Base-by-base conservation (phyloP, 2,797 vertebrate species). In the Cynopterus sphinx region DNA sequence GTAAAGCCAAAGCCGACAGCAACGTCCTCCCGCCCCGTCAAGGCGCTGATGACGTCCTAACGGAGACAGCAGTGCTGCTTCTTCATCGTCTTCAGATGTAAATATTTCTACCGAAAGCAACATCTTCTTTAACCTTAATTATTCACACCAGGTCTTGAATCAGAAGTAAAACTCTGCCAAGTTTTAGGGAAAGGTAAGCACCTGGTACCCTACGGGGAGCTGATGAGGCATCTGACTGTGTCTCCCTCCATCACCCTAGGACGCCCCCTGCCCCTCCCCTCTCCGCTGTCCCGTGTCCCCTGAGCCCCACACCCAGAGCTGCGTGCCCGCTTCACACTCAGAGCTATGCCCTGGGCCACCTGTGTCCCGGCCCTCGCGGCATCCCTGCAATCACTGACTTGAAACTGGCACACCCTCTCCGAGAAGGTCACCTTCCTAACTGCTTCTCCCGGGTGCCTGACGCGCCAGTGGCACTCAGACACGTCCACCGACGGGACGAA, bases 231-330 rank as follows among this genome's bases (percentile, higher is more conserved):
- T 26, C 53, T 5, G 9, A 5, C 4, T 24, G 5, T 53, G 49
- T 75, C 39, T 49, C 65, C 39, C 10, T 51, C 65, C 13, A 24
- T 61, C 49, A 10, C 21, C 13, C 28, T 6, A 55, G 31, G n/a
- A 8, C 31, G 3, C 19, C 0, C 6, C 22, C 39, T 24, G 1
- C 8, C 41, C 12, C 33, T 31, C 68, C 16, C 19, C 16, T 39
- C 17, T 22, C 46, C 55, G 5, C 11, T 79, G 15, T 2, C 26
- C 41, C 12, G 22, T 26, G 0, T 4, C 2, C 67, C 28, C 24
- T 0, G 1, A 3, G 5, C 2, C 16, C 17, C 26, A 7, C 7
- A 15, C 46, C 31, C 41, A 43, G 28, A 26, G n/a, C n/a, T 7
- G 53, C 41, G 22, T 28, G 15, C 31, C 43, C 12, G 41, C 51